These are phyloP conservation scores for Melanotaenia trifasciata DNA, from an alignment of 2,797 vertebrate species.

Conservation along the genomic window DNA sequence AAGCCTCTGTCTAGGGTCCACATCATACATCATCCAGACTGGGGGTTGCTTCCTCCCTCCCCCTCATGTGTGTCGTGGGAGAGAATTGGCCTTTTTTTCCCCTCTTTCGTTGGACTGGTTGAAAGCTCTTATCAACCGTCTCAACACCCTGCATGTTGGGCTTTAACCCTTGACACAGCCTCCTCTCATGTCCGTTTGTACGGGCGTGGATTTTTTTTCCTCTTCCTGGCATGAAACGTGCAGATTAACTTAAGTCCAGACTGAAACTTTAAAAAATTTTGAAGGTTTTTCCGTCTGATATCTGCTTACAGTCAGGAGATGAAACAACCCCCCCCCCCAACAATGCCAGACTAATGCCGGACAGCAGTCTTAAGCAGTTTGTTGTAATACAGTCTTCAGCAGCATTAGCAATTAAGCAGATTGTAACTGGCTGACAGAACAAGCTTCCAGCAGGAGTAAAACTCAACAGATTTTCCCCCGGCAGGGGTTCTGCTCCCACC, in stretches of 20 bases:
- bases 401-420: constrained; percentile 72
- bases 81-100: constrained; percentile 45
- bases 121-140: constrained; percentile 69
- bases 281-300: constrained; percentile 14
- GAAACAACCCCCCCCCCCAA: constrained; percentile 14
- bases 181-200: constrained; percentile 48
- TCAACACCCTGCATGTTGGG: constrained; percentile 47
- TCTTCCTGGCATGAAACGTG: constrained; percentile 55
- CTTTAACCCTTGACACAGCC: constrained; percentile 59
- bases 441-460: constrained; percentile 61
- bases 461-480: constrained; percentile 64
- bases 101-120: constrained; percentile 31
- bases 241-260: constrained; percentile 38
- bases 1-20: constrained; percentile 67
- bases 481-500: constrained; percentile 39
- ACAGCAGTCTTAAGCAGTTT: constrained; percentile 44
- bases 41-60: constrained; percentile 50
- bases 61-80: constrained; percentile 63
- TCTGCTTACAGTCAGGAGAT: neutral
- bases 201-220: constrained; percentile 21
- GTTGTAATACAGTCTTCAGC: constrained; percentile 30
- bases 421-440: constrained; percentile 56
- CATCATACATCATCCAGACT: constrained; percentile 83
- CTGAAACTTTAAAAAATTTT: neutral
- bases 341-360: constrained; percentile 34